A percentile compares a stretch with the other conserved stretches of the same genome.
Conservation (phyloP, 53 echinoderm and acorn worm genomes). For the Holothuria leucospilota region DNA sequence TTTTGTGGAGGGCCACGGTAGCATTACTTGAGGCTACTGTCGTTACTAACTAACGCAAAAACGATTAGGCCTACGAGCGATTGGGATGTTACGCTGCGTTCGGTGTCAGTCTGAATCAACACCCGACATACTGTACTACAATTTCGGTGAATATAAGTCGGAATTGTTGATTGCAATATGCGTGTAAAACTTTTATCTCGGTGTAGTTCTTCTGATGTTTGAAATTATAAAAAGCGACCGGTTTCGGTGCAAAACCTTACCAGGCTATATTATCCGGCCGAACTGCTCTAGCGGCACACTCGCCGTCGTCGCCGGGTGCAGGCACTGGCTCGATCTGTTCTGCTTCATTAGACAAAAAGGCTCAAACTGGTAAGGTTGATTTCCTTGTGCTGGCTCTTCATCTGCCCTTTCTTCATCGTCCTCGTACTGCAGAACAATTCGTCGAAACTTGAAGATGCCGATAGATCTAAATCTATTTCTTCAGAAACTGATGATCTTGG, state of each 20-base stretch:
- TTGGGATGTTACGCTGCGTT: too few relatives aligned
- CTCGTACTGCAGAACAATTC: not conserved
- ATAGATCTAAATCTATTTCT: not conserved
- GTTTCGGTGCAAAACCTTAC: not conserved
- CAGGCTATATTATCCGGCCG: not conserved
- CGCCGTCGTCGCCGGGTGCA: not conserved
- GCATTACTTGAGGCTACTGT: too few relatives aligned
- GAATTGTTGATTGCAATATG: too few relatives aligned
- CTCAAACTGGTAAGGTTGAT: not conserved
- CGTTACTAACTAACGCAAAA: too few relatives aligned
- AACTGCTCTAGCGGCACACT: not conserved
- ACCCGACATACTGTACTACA: too few relatives aligned
- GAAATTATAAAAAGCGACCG: not conserved
- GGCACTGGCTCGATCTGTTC: not conserved
- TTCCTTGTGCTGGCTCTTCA: not conserved
- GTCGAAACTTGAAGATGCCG: not conserved
- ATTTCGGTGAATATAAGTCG: too few relatives aligned
- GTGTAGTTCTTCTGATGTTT: not conserved
- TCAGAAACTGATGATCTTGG: not conserved
- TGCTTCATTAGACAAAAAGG: not conserved
- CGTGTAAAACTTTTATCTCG: too few relatives aligned
- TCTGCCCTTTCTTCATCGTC: not conserved
- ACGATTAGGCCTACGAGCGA: too few relatives aligned
- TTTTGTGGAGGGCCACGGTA: too few relatives aligned
- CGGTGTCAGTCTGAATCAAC: too few relatives aligned